phyloP scores from a whole-genome alignment of 2,113 vertebrate species.

The Trogon surrucura region DNA sequence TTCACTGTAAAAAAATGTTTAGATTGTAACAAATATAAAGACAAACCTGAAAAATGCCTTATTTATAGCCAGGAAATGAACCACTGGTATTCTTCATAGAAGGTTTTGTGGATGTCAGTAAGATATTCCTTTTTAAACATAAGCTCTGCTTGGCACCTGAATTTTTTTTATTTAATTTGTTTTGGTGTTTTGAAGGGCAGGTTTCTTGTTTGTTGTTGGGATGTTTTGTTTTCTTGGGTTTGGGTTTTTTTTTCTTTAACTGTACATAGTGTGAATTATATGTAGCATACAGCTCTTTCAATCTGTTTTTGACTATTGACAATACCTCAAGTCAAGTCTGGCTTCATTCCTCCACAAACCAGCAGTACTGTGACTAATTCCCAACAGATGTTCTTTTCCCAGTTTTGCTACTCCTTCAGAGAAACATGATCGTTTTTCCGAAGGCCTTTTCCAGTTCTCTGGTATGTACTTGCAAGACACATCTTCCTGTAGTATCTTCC shows the following conservation, averaged over 20 bases:
- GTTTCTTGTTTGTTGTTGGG: background rate
- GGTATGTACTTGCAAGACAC: background rate
- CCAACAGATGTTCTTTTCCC: background rate
- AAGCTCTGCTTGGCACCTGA: background rate
- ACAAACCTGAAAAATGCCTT: background rate
- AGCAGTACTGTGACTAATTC: background rate
- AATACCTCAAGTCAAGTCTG: background rate
- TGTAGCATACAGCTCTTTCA: background rate
- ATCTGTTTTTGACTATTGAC: background rate
- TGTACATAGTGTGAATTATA: background rate
- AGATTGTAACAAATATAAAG: background rate
- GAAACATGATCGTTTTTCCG: background rate
- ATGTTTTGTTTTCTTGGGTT: too few species aligned
- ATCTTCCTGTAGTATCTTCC: background rate
- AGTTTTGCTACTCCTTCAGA: background rate
- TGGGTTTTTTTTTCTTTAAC: background rate
- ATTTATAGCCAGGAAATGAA: background rate
- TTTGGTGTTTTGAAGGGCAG: background rate
- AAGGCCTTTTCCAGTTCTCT: background rate
- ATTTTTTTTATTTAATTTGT: background rate
- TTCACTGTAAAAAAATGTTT: background rate
- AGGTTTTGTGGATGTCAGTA: background rate
- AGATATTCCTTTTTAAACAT: background rate
- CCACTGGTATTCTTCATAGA: background rate
- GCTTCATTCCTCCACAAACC: background rate